Evolutionary conservation across 2,888 invertebrate genomes (phyloP), one percentile per base, ranked within the genome.

Genomic region (Cyclophora punctaria): DNA sequence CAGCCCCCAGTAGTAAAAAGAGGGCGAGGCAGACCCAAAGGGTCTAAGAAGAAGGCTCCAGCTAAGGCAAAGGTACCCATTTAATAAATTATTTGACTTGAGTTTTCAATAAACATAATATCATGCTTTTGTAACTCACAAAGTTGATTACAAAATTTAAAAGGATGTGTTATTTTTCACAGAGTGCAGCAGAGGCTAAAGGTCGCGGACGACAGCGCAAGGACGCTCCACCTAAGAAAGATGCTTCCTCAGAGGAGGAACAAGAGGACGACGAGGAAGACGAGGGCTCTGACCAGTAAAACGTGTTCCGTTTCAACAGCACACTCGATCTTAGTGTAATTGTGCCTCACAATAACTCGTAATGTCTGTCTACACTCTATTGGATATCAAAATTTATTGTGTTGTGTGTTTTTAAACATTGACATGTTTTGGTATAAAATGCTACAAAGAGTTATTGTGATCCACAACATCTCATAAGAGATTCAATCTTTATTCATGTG

Each of bases 11-110:
- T 82, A 69, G 89, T 83, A 46, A 90, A 90, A 78, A 75, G 90
- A 70, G 90, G 90, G 34, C 75, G 90, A 67, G 90, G 90, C 59
- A 80, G 90, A 60, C 90, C 90, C 34, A 90, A 90, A 64, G 90
- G 90, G 41, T 80, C 90, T 34, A 89, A 90, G 74, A 90, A 90
- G 73, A 90, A 86, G 74, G 75, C 77, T 51, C 78, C 79, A 58
- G 83, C 79, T 53, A 89, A 86, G 63, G 78, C 77, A 60, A 89
- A 89, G 82, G 89, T 89, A 69, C 20, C 3, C n/a, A 41, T 41
- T 53, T 33, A 3, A 34, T 33, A n/a, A 43, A 34, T 40, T 41
- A 4, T 49, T 34, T 43, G 3, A 35, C 45, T 7, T 33, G 20
- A 42, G 35, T 35, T 35, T 20, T 20, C 20, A 20, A 20, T 20